These are phyloP conservation scores for Takifugu bimaculatus DNA, from an alignment of 2,113 vertebrate genomes.

Conservation along the genomic window DNA sequence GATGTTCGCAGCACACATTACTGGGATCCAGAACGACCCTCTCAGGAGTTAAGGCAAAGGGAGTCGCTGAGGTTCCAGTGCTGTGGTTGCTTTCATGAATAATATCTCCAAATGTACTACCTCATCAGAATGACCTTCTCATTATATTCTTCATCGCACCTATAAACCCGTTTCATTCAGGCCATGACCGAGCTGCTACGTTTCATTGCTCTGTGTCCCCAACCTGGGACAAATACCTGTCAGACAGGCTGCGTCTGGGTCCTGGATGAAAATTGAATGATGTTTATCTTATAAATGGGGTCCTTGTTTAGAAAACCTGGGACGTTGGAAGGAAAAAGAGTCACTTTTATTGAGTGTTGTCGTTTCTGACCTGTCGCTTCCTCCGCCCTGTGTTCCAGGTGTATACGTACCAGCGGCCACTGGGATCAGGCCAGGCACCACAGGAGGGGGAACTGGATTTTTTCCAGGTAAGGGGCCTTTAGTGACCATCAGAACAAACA, in stretches of 20 bases:
- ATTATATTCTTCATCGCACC: slow-evolving; percentile 38
- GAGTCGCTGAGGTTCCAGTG: slow-evolving; percentile 15
- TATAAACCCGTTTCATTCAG: slow-evolving; percentile 16
- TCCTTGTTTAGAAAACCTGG: slow-evolving; percentile 41
- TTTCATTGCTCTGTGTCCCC: slow-evolving; percentile 24
- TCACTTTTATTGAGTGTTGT: not conserved
- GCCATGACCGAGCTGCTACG: slow-evolving; percentile 9
- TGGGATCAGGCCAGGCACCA: slow-evolving; percentile 58
- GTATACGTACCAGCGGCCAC: slow-evolving; percentile 70
- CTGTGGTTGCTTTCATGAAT: slow-evolving; percentile 14
- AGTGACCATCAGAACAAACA: slow-evolving; percentile 15
- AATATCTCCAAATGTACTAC: slow-evolving; percentile 50
- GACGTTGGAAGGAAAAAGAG: not conserved
- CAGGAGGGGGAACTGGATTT: slow-evolving; percentile 59
- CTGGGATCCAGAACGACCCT: slow-evolving; percentile 53
- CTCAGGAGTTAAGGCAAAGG: slow-evolving; percentile 45
- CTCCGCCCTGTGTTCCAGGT: slow-evolving; percentile 60
- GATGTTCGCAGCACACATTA: too few species aligned
- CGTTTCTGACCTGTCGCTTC: slow-evolving; percentile 9
- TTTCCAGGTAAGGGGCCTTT: slow-evolving; percentile 67
- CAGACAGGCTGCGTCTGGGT: slow-evolving; percentile 30
- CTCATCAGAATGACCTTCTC: slow-evolving; percentile 55
- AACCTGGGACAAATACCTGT: slow-evolving; percentile 23
- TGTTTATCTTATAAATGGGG: slow-evolving; percentile 34
- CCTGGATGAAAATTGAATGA: slow-evolving; percentile 40